Evolutionary conservation across 2,797 vertebrate genomes (phyloP).

Genomic region (Sebastes kiyomatsui): DNA sequence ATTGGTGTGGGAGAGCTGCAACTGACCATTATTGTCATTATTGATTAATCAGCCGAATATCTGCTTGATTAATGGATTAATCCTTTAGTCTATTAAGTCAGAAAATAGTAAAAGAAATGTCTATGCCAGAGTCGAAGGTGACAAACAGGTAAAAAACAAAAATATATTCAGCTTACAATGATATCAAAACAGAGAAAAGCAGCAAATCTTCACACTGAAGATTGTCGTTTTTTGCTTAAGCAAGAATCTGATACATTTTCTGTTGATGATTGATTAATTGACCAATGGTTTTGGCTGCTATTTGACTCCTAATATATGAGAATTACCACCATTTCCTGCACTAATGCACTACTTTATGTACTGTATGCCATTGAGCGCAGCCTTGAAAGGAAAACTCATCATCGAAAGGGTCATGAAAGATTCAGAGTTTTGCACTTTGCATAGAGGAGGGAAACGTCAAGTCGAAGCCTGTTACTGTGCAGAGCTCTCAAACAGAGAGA

Average conservation of each 20-base stretch:
- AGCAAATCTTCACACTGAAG: not conserved
- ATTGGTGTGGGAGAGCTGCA: not conserved
- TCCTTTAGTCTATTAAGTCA: not conserved
- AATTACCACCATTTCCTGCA: constrained; percentile 9
- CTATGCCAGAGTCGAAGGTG: no score
- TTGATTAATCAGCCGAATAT: not conserved
- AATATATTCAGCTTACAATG: not conserved
- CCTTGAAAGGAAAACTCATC: not conserved
- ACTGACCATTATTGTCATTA: not conserved
- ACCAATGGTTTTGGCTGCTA: not conserved
- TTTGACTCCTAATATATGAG: not conserved
- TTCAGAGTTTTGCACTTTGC: constrained; percentile 41
- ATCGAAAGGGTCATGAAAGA: constrained; percentile 44
- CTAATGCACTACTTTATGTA: not conserved
- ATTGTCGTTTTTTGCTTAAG: not conserved
- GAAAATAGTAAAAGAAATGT: no score
- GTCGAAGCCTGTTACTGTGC: constrained; percentile 3
- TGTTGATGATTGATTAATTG: not conserved
- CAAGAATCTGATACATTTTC: not conserved
- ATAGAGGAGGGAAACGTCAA: not conserved
- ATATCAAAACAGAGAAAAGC: not conserved
- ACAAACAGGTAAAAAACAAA: not conserved
- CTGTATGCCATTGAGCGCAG: not conserved
- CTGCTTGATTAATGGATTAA: not conserved
- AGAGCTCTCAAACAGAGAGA: not conserved